Percentiles rank a stretch among this genome's conserved stretches.
phyloP scores from a whole-genome alignment of 2,113 vertebrate genomes.

The Vimba vimba region DNA sequence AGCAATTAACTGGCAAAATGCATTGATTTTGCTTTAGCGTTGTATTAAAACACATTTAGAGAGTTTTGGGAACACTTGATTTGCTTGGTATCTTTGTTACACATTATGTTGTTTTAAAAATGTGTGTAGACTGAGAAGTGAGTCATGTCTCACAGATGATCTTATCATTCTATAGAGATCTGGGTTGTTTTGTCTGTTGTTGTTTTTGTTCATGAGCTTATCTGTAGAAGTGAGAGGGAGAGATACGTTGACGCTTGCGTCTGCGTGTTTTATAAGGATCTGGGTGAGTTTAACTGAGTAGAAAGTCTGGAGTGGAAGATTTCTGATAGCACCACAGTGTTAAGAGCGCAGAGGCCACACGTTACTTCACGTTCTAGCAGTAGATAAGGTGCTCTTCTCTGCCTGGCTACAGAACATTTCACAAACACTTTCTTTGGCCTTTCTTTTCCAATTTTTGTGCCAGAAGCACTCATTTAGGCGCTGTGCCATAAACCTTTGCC shows the following conservation, averaged over 20 bases:
- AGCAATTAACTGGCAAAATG: neutral
- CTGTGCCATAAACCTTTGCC: neutral
- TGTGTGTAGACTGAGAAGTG: neutral
- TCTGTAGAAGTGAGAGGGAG: slow-evolving; percentile 39
- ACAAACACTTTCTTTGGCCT: neutral
- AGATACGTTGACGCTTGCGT: slow-evolving; percentile 37
- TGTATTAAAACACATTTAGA: neutral
- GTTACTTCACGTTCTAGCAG: slow-evolving; percentile 38
- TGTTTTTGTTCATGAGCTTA: slow-evolving; percentile 50
- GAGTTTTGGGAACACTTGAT: neutral
- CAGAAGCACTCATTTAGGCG: neutral
- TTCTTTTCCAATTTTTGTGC: neutral
- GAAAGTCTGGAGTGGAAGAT: slow-evolving; percentile 19
- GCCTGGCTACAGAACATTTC: neutral
- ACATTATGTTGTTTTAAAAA: neutral
- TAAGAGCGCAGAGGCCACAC: neutral
- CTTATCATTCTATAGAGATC: slow-evolving; percentile 16
- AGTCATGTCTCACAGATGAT: slow-evolving; percentile 2
- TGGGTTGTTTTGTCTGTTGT: slow-evolving; percentile 49
- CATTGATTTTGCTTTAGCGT: neutral
- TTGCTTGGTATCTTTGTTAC: neutral
- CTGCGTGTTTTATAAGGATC: slow-evolving; percentile 10
- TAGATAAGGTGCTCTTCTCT: slow-evolving; percentile 1
- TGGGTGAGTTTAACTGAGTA: slow-evolving; percentile 16
- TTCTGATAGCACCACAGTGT: slow-evolving; percentile 35